phyloP scores from a whole-genome alignment of 2,797 vertebrate genomes.

The Pseudomugil tenellus region DNA sequence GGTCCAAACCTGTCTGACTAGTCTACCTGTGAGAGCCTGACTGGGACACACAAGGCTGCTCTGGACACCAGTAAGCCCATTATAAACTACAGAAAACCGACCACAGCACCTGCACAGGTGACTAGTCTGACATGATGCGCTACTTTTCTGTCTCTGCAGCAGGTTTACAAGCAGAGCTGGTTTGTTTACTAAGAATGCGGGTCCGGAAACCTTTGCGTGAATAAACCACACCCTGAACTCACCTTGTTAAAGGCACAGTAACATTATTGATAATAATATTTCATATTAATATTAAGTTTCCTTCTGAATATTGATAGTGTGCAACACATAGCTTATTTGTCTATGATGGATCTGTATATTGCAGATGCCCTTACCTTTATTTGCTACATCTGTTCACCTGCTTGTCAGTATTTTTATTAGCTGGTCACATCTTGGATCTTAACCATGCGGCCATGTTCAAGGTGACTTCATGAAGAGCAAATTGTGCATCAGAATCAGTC shows the following conservation, averaged over 20 bases:
- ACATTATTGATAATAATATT: background rate
- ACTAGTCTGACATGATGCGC: constrained; percentile 13
- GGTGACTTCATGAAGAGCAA: too few species aligned
- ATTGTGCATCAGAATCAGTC: too few species aligned
- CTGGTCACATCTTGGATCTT: too few species aligned
- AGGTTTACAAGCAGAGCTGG: background rate
- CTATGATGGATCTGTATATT: too few species aligned
- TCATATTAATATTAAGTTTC: too few species aligned
- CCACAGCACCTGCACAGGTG: background rate
- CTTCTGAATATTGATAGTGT: too few species aligned
- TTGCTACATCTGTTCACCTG: too few species aligned
- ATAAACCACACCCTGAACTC: constrained; percentile 66
- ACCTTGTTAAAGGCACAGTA: constrained; percentile 75
- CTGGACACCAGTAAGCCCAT: constrained; percentile 32
- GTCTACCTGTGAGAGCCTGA: constrained; percentile 40
- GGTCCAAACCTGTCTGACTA: constrained; percentile 55
- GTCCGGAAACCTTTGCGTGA: constrained; percentile 58
- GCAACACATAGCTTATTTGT: too few species aligned
- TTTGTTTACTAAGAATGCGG: constrained; percentile 58
- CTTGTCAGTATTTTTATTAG: too few species aligned
- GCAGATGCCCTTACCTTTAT: too few species aligned
- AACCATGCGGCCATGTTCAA: too few species aligned
- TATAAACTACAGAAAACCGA: background rate
- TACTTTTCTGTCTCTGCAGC: background rate
- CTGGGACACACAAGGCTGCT: background rate